Percentiles rank a stretch among this genome's conserved stretches.
Evolutionary conservation across 2,888 invertebrate genomes (phyloP).

Genomic region (Suillia variegata): DNA sequence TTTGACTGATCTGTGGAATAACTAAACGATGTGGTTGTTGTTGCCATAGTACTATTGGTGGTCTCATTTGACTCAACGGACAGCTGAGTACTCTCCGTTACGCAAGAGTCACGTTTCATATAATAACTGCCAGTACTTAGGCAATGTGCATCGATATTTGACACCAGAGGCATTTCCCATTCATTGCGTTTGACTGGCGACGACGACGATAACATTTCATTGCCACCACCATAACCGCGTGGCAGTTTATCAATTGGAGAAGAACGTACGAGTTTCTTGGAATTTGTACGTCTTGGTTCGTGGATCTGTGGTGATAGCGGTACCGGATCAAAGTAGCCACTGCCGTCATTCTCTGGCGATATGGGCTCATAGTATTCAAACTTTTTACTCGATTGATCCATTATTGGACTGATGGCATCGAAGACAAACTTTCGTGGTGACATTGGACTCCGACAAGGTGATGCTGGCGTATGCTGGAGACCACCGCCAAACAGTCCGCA

Average conservation of each 20-base stretch:
- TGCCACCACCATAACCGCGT: constrained; percentile 8
- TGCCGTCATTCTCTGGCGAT: constrained; percentile 50
- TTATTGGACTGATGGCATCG: constrained; percentile 59
- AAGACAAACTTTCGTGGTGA: constrained; percentile 68
- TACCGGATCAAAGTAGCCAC: constrained; percentile 39
- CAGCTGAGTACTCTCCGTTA: constrained; percentile 58
- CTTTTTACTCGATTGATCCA: constrained; percentile 42
- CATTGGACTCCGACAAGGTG: constrained; percentile 63
- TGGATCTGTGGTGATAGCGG: constrained; percentile 39
- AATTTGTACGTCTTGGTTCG: constrained; percentile 42
- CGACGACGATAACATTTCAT: background rate
- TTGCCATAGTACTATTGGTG: constrained; percentile 47
- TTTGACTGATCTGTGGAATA: constrained; percentile 36
- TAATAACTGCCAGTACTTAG: constrained; percentile 39
- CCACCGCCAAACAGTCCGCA: constrained; percentile 40
- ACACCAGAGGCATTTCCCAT: constrained; percentile 48
- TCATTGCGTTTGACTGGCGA: constrained; percentile 33
- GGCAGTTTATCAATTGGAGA: background rate
- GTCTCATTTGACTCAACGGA: constrained; percentile 57
- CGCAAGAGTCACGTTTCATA: constrained; percentile 57
- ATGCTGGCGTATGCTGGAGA: constrained; percentile 30
- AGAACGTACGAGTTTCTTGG: constrained; percentile 40
- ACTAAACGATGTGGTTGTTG: constrained; percentile 57
- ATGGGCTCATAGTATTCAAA: constrained; percentile 60
- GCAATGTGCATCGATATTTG: constrained; percentile 43